These are phyloP conservation scores for Xenus cinereus DNA, from an alignment of 2,113 vertebrate species.

Conservation along the genomic window DNA sequence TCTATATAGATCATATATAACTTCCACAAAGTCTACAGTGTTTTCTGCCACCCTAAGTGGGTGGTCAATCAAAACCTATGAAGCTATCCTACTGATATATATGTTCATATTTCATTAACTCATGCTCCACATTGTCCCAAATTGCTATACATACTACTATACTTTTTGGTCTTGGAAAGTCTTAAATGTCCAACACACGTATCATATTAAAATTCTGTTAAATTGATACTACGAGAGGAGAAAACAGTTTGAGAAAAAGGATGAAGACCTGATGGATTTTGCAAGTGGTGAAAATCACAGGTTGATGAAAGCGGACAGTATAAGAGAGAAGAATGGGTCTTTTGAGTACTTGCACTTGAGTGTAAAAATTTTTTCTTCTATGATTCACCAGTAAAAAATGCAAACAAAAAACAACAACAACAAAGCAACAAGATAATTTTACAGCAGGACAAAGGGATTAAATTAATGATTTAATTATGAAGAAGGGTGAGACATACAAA, in stretches of 20 bases:
- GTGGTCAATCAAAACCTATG: not conserved
- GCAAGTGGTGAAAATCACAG: not conserved
- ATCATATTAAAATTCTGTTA: not conserved
- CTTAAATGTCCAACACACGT: not conserved
- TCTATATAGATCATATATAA: not conserved
- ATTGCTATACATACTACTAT: not conserved
- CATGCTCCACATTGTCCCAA: not conserved
- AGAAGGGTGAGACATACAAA: not conserved
- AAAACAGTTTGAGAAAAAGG: not conserved
- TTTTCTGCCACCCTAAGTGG: not conserved
- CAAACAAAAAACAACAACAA: not conserved
- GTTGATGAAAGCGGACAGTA: not conserved
- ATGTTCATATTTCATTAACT: not conserved
- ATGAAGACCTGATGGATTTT: not conserved
- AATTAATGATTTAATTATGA: not conserved
- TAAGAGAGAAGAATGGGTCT: not conserved
- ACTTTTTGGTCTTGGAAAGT: not conserved
- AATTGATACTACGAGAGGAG: not conserved
- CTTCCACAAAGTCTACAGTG: not conserved
- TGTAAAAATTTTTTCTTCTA: not conserved
- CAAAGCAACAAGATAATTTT: not conserved
- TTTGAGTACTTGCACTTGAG: not conserved
- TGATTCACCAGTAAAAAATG: not conserved
- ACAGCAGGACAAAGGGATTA: not conserved
- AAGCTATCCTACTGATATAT: not conserved